phyloP scores from a whole-genome alignment of 35 echinoderm and acorn worm genomes.

The Apostichopus japonicus region DNA sequence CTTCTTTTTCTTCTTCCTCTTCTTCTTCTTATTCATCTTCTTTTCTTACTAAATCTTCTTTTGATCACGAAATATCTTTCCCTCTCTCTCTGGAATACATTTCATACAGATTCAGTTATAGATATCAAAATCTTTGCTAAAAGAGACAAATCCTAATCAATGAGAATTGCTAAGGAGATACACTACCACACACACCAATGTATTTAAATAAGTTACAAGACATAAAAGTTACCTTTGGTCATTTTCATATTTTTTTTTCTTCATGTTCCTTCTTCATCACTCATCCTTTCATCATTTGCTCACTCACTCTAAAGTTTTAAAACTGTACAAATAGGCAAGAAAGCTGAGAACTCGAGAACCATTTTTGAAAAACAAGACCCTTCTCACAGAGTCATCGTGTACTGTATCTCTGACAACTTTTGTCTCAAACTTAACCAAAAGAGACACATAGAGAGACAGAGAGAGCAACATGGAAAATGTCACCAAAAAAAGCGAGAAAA shows the following conservation, averaged over 20 bases:
- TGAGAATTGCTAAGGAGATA: neutral
- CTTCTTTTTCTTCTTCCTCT: neutral
- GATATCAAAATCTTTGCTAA: neutral
- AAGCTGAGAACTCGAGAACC: conserved; percentile 39
- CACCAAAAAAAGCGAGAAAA: neutral
- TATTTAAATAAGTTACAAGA: conserved; percentile 54
- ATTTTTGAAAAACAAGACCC: conserved; percentile 6
- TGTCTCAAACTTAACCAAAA: neutral
- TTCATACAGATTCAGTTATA: neutral
- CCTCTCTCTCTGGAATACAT: neutral
- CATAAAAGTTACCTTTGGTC: conserved; percentile 54
- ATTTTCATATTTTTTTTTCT: conserved; percentile 1
- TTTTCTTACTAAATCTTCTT: neutral
- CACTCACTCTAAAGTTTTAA: conserved; percentile 53
- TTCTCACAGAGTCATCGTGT: neutral
- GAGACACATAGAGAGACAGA: too few species aligned
- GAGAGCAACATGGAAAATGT: too few species aligned
- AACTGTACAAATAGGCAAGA: conserved; percentile 55
- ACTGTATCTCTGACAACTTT: neutral
- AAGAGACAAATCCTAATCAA: neutral
- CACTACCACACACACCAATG: conserved; percentile 16
- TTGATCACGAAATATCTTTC: neutral
- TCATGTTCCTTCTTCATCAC: conserved; percentile 39
- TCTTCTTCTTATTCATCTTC: neutral
- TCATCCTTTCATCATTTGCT: neutral